Base-by-base conservation (phyloP, 2,113 vertebrate species). In the Proteles cristata region DNA sequence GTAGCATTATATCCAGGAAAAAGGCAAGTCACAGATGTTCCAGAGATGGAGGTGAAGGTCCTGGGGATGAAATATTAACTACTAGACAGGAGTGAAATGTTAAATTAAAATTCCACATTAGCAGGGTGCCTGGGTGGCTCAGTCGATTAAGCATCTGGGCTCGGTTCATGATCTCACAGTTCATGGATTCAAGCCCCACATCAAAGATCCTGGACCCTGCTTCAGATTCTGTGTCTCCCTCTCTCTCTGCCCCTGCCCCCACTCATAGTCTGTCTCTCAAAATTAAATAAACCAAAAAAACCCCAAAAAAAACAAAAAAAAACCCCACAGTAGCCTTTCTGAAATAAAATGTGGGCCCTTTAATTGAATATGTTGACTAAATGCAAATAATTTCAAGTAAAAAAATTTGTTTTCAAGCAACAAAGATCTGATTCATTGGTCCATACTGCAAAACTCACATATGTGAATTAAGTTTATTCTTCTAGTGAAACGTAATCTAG, bases 1-100 rank as follows among this genome's bases (percentile, higher is more conserved):
- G 58, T 74, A n/a, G 55, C 0, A 10, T 23, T 45, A 95, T 76
- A 92, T 94, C 89, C 45, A 50, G 68, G 65, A 92, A 92, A 97
- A 97, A 92, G 96, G 74, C 68, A 39, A 97, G 95, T 88, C 97
- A 94, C 74, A 87, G 74, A 80, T 97, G 89, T 66, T 86, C 82
- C 88, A 92, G 77, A 90, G 15, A 33, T 48, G 2, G 66, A 45
- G 19, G 69, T 68, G 69, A 39, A 1, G 71, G 85, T 6, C 0
- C 26, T 0, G 0, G 53, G 80, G 74, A 8, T 17, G 26, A 87
- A 68, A 83, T 26, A 80, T 45, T 65, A 96, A 94, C 87, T 74
- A 90, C 80, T 0, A 1, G 88, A 66, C 76, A 97, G 94, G 73
- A 98, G 94, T 8, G 92, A 96, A 91, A 94, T 65, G 66, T 76